These are phyloP conservation scores for Malurus alboscapulatus DNA, from an alignment of 2,113 vertebrate genomes.

Conservation along the genomic window DNA sequence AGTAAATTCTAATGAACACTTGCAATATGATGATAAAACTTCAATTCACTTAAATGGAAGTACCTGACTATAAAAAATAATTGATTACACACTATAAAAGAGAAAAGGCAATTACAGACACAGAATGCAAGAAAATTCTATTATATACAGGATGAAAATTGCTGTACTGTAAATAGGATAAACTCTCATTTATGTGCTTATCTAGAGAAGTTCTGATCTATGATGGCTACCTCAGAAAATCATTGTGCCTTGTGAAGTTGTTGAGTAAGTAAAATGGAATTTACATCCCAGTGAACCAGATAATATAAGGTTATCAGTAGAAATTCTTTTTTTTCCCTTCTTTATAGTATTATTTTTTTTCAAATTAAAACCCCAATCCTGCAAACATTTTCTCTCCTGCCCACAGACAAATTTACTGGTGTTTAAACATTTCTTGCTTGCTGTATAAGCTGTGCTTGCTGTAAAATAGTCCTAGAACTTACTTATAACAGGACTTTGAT, in stretches of 20 bases:
- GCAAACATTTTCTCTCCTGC: not conserved
- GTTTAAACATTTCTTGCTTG: not conserved
- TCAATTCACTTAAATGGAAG: slow-evolving; percentile 29
- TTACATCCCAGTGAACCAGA: not conserved
- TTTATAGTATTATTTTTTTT: not conserved
- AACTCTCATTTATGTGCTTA: not conserved
- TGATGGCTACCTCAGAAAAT: not conserved
- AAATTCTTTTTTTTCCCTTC: not conserved
- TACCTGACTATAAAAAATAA: slow-evolving; percentile 36
- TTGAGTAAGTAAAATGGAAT: slow-evolving; percentile 11
- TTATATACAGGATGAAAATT: slow-evolving; percentile 21
- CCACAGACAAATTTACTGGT: not conserved
- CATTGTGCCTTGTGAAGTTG: not conserved
- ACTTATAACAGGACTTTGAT: not conserved
- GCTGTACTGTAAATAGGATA: slow-evolving; percentile 1
- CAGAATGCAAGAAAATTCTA: slow-evolving; percentile 7
- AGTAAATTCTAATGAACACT: slow-evolving; percentile 8
- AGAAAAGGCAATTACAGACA: slow-evolving; percentile 39
- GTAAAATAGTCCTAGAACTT: not conserved
- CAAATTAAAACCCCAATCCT: slow-evolving; percentile 18
- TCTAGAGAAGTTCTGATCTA: not conserved
- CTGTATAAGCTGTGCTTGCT: not conserved
- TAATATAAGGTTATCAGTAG: not conserved
- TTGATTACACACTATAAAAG: slow-evolving; percentile 14
- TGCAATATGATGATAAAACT: slow-evolving; percentile 14